Evolutionary conservation across 2,888 invertebrate species (phyloP).

Genomic region (Stenodema calcarata): DNA sequence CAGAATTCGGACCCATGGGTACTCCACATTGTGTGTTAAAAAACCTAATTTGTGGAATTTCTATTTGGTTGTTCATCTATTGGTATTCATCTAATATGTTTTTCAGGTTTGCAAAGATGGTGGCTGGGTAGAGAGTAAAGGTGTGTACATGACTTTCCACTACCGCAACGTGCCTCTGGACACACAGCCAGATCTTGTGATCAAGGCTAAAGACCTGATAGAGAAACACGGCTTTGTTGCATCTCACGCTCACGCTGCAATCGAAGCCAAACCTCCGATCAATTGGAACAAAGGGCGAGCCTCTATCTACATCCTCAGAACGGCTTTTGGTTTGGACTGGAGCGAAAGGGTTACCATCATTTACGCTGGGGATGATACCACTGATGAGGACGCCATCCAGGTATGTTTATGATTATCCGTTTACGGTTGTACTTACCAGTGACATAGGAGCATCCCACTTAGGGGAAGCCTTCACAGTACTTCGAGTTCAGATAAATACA

Average conservation of each 20-base stretch:
- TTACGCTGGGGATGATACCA: slow-evolving; percentile 86
- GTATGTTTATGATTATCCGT: slow-evolving; percentile 62
- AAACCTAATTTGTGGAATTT: no score
- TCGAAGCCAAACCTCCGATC: slow-evolving; percentile 90
- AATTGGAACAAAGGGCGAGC: slow-evolving; percentile 92
- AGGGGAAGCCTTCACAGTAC: no score
- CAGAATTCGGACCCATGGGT: no score
- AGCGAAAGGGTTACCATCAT: slow-evolving; percentile 87
- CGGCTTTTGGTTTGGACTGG: slow-evolving; percentile 91
- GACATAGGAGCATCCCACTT: no score
- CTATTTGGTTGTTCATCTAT: no score
- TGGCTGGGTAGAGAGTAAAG: slow-evolving; percentile 92
- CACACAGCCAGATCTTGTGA: slow-evolving; percentile 72
- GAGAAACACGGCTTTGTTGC: slow-evolving; percentile 79
- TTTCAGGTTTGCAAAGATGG: slow-evolving; percentile 80
- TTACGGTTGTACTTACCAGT: no score
- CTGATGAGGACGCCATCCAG: slow-evolving; percentile 91
- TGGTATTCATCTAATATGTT: neutral
- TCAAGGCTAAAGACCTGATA: slow-evolving; percentile 76
- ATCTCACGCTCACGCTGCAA: slow-evolving; percentile 81
- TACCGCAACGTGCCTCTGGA: slow-evolving; percentile 81
- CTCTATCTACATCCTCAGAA: slow-evolving; percentile 86
- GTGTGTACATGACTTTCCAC: slow-evolving; percentile 84
- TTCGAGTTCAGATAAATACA: no score
- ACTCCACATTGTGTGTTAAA: no score